Base-by-base conservation (phyloP, 2,888 invertebrate genomes). In the Leucophenga montana region DNA sequence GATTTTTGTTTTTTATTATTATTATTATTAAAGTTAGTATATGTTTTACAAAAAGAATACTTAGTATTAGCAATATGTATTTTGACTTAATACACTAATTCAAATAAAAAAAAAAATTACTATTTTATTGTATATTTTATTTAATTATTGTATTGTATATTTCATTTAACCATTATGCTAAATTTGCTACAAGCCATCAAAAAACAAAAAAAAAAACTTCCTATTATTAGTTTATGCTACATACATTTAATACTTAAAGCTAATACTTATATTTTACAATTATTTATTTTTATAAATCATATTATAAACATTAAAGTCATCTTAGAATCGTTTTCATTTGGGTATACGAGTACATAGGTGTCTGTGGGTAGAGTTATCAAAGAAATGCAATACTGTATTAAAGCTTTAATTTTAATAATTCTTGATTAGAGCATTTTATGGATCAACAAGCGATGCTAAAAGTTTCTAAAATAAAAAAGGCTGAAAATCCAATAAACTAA, bases 181-280 rank as follows among this genome's bases (percentile, higher is more conserved):
- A 20, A 22, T 56, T 56, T 22, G 20, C 56, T 56, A 56, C 56
- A 56, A 56, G 27, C 27, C 6, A 22, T 56, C n/a, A n/a, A n/a
- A n/a, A n/a, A n/a, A 14, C 27, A 9, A 56, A 56, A 56, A 56
- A 56, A 56, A 56, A 56, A 56, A 9, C 1, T 20, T 4, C 9
- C 18, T 22, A 22, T 56, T 8, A 14, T 27, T 27, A 56, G 22
- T 27, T 56, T 56, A 56, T 22, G 27, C 22, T 56, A 27, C 22
- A 56, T 53, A 53, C 56, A 56, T 22, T 56, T 56, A 22, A 22
- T 39, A 11, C 39, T 39, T 39, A 39, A 11, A 39, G 56, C 56
- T 14, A 11, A 18, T 18, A 9, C 64, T 61, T 27, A 64, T 64
- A 8, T 14, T 62, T 48, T 64, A 20, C 20, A 48, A 44, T 48